Percentiles rank a stretch among this genome's conserved stretches.
phyloP scores from a whole-genome alignment of 2,888 invertebrate genomes.

The Hydraecia micacea region DNA sequence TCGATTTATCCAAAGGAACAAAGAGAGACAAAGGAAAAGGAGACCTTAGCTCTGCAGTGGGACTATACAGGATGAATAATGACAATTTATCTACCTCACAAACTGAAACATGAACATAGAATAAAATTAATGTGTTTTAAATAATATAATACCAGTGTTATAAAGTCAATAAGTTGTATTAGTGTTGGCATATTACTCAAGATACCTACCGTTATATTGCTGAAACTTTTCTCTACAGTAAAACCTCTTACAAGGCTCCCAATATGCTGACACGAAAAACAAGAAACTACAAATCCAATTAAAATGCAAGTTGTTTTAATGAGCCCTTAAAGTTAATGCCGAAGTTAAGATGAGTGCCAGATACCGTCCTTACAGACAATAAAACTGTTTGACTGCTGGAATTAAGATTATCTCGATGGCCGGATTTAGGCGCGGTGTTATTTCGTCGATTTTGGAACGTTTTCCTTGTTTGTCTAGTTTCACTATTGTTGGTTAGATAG shows the following conservation, averaged over 20 bases:
- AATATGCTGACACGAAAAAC: background rate
- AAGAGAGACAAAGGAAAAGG: no score
- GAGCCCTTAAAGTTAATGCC: constrained; percentile 57
- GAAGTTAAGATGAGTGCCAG: constrained; percentile 60
- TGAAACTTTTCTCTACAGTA: background rate
- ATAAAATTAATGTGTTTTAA: background rate
- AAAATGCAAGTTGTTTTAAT: constrained; percentile 63
- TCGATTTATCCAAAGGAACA: no score
- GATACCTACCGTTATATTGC: background rate
- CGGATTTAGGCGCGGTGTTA: constrained; percentile 25
- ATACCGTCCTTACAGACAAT: constrained; percentile 57
- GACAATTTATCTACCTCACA: background rate
- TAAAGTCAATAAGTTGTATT: background rate
- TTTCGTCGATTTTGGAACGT: constrained; percentile 35
- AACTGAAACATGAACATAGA: background rate
- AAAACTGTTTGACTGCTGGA: constrained; percentile 58
- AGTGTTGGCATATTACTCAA: constrained; percentile 1
- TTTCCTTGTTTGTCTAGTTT: constrained; percentile 45
- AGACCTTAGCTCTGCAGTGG: no score
- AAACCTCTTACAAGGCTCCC: background rate
- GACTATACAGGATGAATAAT: background rate
- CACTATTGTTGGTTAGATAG: constrained; percentile 21
- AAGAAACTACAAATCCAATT: constrained; percentile 47
- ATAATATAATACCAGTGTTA: background rate
- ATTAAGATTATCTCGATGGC: constrained; percentile 64